Conservation (phyloP, 2,797 vertebrate species). For the Jordanella pulchra region DNA sequence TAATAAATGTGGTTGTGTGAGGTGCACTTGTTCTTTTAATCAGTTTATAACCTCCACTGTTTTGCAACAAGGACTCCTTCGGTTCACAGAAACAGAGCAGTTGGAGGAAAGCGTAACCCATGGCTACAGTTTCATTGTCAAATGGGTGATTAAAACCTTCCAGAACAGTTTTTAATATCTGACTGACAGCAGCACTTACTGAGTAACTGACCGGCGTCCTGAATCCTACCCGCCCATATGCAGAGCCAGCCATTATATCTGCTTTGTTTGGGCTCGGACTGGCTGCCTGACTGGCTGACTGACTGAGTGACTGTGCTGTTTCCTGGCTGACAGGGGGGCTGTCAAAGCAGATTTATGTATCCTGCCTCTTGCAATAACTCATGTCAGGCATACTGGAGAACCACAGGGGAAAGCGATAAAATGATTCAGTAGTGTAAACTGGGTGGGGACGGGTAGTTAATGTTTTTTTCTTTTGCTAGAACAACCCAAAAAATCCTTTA, state of each 20-base stretch:
- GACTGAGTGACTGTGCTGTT: slow-evolving; percentile 44
- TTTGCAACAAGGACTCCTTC: too few relatives aligned
- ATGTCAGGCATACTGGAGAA: slow-evolving; percentile 48
- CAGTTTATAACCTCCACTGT: not conserved
- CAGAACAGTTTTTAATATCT: slow-evolving; percentile 9
- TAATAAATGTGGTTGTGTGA: not conserved
- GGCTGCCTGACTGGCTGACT: slow-evolving; percentile 17
- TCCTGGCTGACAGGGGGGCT: slow-evolving; percentile 48
- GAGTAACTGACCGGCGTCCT: slow-evolving; percentile 33
- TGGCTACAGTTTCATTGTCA: not conserved
- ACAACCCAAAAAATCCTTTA: too few relatives aligned
- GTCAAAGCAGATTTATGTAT: slow-evolving; percentile 62
- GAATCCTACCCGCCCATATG: slow-evolving; percentile 34
- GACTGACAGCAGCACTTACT: slow-evolving; percentile 19
- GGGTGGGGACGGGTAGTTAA: too few relatives aligned
- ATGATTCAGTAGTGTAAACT: slow-evolving; percentile 27
- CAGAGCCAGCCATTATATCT: slow-evolving; percentile 17
- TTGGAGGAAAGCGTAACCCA: not conserved
- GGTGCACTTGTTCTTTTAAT: not conserved
- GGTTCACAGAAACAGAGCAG: too few relatives aligned
- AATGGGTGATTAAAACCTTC: slow-evolving; percentile 13
- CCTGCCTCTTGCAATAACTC: slow-evolving; percentile 54
- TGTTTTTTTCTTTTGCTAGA: too few relatives aligned
- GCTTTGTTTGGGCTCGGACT: slow-evolving; percentile 26
- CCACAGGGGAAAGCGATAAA: slow-evolving; percentile 50